Conservation (phyloP, 35 echinoderm and acorn worm genomes). For the Apostichopus japonicus region DNA sequence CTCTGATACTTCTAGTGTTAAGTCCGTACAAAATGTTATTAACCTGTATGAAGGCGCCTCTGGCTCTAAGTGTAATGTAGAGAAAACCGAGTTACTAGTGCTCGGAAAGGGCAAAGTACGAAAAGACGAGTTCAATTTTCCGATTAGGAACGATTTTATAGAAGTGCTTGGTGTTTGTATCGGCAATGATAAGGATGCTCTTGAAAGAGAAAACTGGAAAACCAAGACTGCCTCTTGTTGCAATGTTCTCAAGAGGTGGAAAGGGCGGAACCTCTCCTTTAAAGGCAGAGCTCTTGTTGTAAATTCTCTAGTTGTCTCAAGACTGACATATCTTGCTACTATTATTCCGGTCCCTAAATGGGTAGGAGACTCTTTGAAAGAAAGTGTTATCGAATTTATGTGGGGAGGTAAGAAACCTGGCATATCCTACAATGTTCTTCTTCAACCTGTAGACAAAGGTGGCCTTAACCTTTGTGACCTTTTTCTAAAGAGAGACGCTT, state of each 20-base stretch:
- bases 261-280: neutral
- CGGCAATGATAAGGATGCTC: neutral
- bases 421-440: neutral
- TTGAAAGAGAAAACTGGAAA: conserved; percentile 13
- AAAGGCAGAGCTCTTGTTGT: conserved; percentile 20
- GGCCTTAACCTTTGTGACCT: conserved; percentile 10
- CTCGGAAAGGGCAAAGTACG: neutral
- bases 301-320: neutral
- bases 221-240: neutral
- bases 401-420: neutral
- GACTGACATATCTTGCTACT: conserved; percentile 11
- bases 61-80: conserved; percentile 30
- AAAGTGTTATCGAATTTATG: neutral
- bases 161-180: neutral
- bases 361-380: neutral
- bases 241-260: neutral
- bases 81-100: conserved; percentile 27
- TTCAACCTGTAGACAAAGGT: neutral
- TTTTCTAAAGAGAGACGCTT: neutral
- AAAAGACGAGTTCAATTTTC: neutral
- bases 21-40: neutral
- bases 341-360: neutral
- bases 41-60: conserved; percentile 10
- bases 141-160: conserved; percentile 11
- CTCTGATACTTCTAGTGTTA: neutral